phyloP scores from a whole-genome alignment of 2,797 vertebrate genomes.

The Cephalopachus bancanus region DNA sequence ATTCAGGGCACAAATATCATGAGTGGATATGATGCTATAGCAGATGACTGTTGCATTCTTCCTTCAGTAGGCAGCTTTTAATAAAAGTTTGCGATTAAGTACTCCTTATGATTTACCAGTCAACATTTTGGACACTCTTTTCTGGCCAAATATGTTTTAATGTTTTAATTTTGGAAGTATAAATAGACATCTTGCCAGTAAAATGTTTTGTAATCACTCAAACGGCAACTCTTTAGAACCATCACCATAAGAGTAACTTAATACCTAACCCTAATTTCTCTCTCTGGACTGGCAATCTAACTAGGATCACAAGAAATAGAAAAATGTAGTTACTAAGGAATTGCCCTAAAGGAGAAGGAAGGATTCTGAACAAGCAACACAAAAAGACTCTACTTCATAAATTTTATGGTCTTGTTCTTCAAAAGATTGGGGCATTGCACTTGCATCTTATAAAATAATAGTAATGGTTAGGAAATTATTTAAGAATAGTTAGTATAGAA shows the following conservation, averaged over 20 bases:
- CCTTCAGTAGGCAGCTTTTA: accelerated
- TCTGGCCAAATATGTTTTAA: not conserved
- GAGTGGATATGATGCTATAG: accelerated
- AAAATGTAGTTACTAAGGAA: accelerated
- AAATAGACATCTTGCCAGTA: not conserved
- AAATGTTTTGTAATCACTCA: not conserved
- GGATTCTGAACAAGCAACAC: accelerated
- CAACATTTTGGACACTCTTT: not conserved
- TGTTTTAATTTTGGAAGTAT: not conserved
- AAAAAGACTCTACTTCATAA: accelerated
- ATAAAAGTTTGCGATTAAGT: not conserved
- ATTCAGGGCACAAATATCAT: not conserved
- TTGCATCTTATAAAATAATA: too few species aligned
- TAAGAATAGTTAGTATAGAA: not conserved
- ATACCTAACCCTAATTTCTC: too few species aligned
- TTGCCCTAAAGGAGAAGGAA: accelerated
- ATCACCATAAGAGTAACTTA: not conserved
- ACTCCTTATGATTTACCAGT: not conserved
- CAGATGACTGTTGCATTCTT: not conserved
- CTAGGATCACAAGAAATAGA: not conserved
- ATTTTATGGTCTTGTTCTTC: not conserved
- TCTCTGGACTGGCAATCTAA: not conserved
- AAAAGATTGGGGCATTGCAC: not conserved
- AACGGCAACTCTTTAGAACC: not conserved
- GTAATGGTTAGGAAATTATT: not conserved